phyloP scores from a whole-genome alignment of 2,113 vertebrate species.

The Bungarus multicinctus region DNA sequence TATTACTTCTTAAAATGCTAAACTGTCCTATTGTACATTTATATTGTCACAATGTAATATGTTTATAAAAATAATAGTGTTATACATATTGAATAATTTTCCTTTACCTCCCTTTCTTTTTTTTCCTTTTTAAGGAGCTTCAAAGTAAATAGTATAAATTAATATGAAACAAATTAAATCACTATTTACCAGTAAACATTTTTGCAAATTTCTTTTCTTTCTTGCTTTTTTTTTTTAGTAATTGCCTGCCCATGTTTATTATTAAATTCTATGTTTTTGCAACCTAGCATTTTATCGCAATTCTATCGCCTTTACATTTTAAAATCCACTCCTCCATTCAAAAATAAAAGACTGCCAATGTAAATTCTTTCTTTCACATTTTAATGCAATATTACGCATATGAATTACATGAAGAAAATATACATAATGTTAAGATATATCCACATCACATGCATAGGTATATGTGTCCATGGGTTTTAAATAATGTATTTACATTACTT shows the following conservation, averaged over 20 bases:
- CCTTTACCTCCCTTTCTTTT: not conserved
- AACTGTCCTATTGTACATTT: not conserved
- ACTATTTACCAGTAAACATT: not conserved
- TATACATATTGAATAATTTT: not conserved
- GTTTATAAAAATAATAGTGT: not conserved
- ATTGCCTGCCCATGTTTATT: not conserved
- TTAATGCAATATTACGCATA: not conserved
- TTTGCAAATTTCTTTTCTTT: not conserved
- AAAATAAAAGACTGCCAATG: not conserved
- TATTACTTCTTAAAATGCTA: not conserved
- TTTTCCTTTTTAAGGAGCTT: not conserved
- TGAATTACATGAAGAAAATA: not conserved
- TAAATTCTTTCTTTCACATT: not conserved
- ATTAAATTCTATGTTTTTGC: not conserved
- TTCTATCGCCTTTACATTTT: not conserved
- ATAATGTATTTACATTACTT: constrained; percentile 50
- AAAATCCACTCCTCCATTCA: not conserved
- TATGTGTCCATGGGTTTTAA: not conserved
- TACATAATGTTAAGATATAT: constrained; percentile 13
- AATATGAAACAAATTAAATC: not conserved
- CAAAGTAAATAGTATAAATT: not conserved
- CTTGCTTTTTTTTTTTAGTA: not conserved
- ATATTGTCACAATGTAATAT: not conserved
- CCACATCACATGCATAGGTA: constrained; percentile 37
- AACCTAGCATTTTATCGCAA: fast-evolving